These are phyloP conservation scores for Campoplex capitator DNA, from an alignment of 2,888 invertebrate genomes.

Conservation along the genomic window DNA sequence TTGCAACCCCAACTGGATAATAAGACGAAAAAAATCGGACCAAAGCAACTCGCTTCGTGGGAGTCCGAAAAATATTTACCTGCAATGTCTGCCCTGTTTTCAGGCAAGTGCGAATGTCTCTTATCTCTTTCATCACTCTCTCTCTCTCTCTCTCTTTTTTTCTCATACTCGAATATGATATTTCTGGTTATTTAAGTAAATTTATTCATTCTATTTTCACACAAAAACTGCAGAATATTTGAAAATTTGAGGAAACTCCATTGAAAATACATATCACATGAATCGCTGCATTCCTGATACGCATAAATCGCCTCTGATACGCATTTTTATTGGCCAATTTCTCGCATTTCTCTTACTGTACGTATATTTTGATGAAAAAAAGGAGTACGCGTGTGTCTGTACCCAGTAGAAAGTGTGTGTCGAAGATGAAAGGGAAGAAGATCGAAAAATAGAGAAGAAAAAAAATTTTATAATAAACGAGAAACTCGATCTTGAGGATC, in stretches of 20 bases:
- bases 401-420: neutral
- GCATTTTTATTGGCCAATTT: conserved; percentile 56
- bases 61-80: conserved; percentile 72
- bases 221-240: neutral
- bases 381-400: neutral
- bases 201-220: conserved; percentile 3
- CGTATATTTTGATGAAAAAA: neutral
- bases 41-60: neutral
- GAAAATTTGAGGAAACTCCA: neutral
- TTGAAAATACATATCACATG: neutral
- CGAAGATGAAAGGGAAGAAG: conserved; percentile 6
- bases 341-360: neutral
- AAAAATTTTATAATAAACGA: conserved; percentile 30
- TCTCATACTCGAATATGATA: neutral
- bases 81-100: conserved; percentile 45
- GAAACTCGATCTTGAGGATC: conserved; percentile 23
- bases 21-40: conserved; percentile 37
- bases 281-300: neutral
- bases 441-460: conserved; percentile 14
- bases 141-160: neutral
- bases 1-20: conserved; percentile 41
- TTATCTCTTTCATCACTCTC: conserved; percentile 12
- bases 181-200: neutral
- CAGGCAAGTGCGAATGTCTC: conserved; percentile 22
- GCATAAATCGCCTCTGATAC: conserved; percentile 9